Percentiles rank a stretch among this genome's conserved stretches.
These are phyloP conservation scores for Tyrannus savana DNA, from an alignment of 2,113 vertebrate genomes.

Conservation along the genomic window DNA sequence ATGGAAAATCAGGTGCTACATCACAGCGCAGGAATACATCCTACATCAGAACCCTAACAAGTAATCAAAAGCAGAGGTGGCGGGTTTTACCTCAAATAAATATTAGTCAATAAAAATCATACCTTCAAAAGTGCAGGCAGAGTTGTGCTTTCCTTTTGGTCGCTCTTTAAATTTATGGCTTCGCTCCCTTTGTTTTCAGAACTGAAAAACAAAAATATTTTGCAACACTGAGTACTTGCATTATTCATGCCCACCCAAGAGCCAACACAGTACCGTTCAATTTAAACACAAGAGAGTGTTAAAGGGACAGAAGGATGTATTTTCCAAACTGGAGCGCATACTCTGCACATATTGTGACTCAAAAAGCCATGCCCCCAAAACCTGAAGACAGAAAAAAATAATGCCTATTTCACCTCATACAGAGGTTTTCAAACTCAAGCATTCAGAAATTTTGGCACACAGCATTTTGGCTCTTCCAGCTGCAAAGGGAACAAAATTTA, in stretches of 20 bases:
- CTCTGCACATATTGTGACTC: not conserved
- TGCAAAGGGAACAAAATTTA: not conserved
- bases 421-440: not conserved
- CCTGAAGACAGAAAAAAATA: not conserved
- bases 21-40: accelerated
- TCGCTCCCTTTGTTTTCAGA: slow-evolving; percentile 75
- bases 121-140: slow-evolving; percentile 74
- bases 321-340: not conserved
- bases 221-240: not conserved
- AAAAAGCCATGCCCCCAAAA: not conserved
- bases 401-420: not conserved
- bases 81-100: not conserved
- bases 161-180: slow-evolving; percentile 39
- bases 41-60: not conserved
- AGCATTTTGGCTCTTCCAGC: not conserved
- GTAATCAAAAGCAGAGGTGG: not conserved
- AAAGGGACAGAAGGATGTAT: not conserved
- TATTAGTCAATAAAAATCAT: slow-evolving; percentile 39
- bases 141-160: slow-evolving; percentile 71
- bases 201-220: slow-evolving; percentile 75
- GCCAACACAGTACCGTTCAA: not conserved
- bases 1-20: not conserved
- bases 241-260: not conserved
- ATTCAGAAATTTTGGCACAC: not conserved
- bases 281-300: not conserved